Base-by-base conservation (phyloP, 2,888 invertebrate genomes). In the Drosophila monieri region DNA sequence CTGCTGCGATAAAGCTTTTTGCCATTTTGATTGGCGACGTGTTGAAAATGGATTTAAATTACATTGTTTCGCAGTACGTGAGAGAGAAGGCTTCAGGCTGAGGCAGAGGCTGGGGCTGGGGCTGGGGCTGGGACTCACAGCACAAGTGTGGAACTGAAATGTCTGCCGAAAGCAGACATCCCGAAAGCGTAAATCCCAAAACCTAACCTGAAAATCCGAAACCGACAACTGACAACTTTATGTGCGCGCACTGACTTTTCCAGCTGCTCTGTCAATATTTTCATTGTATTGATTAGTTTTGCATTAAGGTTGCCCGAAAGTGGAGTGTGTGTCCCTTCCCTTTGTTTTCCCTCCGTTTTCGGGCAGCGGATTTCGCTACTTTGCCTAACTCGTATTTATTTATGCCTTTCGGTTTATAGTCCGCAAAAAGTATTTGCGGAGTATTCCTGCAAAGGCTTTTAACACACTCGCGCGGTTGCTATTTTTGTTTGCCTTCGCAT, bases 1-100 rank as follows among this genome's bases (percentile, higher is more conserved):
- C 56, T 30, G 43, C 58, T 21, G 32, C 58, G 56, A 55, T 69
- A 69, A 75, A 78, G 80, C 74, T 80, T 85, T 74, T 88, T 78
- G 78, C 78, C 85, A 84, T 78, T 85, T 87, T 88, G 88, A 81
- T 78, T 81, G 89, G 81, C 88, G 88, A 89, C 85, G 87, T 87
- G 86, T 80, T 78, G 89, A 78, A 89, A 90, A 90, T 89, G 84
- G 90, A 90, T 90, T 90, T 89, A 89, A 89, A 90, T 89, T 89
- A 89, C 85, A 77, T 80, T 89, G 87, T 86, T 84, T 73, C 79
- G 71, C 83, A 67, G 72, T 66, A 78, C 80, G 83, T 85, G 84
- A 70, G 83, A 57, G 57, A 73, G 49, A 52, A 48, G 49, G 64
- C 39, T 37, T 59, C 43, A 25, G 60, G 35, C 53, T 54, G 39